phyloP scores from a whole-genome alignment of 2,113 vertebrate genomes.

The Raja brachyura region DNA sequence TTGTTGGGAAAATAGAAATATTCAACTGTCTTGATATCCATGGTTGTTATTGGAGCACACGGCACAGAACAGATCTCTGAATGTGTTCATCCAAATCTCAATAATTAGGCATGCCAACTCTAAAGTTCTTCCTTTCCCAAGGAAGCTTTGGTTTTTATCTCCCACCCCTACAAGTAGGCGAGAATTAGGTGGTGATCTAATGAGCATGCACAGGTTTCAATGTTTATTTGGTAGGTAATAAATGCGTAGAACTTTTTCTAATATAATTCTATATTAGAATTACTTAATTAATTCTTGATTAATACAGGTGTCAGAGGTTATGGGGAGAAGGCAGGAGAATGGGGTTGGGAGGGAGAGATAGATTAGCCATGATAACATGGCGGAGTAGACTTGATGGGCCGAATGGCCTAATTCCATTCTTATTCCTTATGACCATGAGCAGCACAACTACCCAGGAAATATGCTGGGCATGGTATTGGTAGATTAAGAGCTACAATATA shows the following conservation, averaged over 20 bases:
- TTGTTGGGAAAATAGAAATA: background rate
- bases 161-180: background rate
- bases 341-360: too few species aligned
- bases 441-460: background rate
- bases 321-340: too few species aligned
- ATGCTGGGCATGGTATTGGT: background rate
- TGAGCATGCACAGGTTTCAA: too few species aligned
- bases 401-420: too few species aligned
- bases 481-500: background rate
- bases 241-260: background rate
- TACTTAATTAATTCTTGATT: too few species aligned
- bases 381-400: too few species aligned
- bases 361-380: too few species aligned
- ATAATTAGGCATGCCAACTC: background rate
- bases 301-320: too few species aligned
- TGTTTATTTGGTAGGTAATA: background rate
- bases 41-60: background rate
- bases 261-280: background rate
- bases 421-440: background rate
- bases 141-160: background rate
- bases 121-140: background rate
- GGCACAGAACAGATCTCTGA: background rate
- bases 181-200: background rate
- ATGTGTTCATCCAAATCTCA: background rate
- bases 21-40: background rate